phyloP scores from a whole-genome alignment of 2,113 vertebrate species.

The Sander lucioperca region DNA sequence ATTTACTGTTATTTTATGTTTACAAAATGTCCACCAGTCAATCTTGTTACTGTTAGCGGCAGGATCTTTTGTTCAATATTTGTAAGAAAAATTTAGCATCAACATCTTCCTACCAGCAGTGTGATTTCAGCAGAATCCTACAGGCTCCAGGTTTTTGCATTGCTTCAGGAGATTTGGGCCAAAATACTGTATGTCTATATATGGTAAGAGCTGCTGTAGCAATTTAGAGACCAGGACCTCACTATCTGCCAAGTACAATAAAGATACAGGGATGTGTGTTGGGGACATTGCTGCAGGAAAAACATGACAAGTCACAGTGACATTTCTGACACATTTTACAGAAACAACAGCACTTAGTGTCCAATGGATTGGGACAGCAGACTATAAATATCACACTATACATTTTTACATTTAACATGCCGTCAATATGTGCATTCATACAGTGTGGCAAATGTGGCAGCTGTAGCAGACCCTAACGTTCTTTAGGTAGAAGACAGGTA shows the following conservation, averaged over 20 bases:
- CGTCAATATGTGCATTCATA: background rate
- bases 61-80: slow-evolving; percentile 21
- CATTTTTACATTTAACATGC: slow-evolving; percentile 24
- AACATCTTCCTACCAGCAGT: slow-evolving; percentile 1
- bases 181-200: slow-evolving; percentile 40
- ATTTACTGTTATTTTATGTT: background rate
- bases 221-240: slow-evolving; percentile 51
- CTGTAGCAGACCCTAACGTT: background rate
- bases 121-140: slow-evolving; percentile 17
- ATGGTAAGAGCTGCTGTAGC: slow-evolving; percentile 50
- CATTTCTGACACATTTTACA: slow-evolving; percentile 58
- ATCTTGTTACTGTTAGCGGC: slow-evolving; percentile 3
- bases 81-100: background rate
- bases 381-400: slow-evolving; percentile 50
- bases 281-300: slow-evolving; percentile 60
- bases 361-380: slow-evolving; percentile 18
- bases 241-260: slow-evolving; percentile 65
- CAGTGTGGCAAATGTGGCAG: background rate
- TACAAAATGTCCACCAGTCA: background rate
- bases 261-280: slow-evolving; percentile 44
- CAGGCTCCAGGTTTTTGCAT: slow-evolving; percentile 26
- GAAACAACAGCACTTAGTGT: slow-evolving; percentile 36
- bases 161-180: slow-evolving; percentile 30
- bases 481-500: background rate
- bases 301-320: slow-evolving; percentile 43